Percentiles rank a stretch among this genome's conserved stretches.
phyloP scores from a whole-genome alignment of 2,797 vertebrate genomes.

The Chaetodon trifasciatus region DNA sequence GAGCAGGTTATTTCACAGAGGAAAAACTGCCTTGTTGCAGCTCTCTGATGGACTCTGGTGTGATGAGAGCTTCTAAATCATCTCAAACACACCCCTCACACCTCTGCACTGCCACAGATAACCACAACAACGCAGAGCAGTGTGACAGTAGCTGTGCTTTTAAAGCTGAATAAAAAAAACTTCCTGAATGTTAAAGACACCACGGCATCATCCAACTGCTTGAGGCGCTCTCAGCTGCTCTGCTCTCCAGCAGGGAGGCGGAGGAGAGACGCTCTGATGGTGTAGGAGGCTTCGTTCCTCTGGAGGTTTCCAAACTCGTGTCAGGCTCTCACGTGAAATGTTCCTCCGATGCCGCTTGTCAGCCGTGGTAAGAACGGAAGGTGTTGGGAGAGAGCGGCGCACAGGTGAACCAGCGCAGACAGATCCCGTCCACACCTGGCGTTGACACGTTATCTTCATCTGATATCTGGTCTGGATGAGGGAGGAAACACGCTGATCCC shows the following conservation, averaged over 20 bases:
- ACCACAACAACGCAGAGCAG: not conserved
- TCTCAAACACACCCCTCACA: too few relatives aligned
- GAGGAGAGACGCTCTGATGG: constrained; percentile 26
- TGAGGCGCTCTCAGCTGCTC: constrained; percentile 19
- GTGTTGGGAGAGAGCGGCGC: not conserved
- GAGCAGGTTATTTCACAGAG: too few relatives aligned
- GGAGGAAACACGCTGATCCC: not conserved
- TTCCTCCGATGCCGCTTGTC: constrained; percentile 26
- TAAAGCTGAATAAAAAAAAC: not conserved
- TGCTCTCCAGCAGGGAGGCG: constrained; percentile 25
- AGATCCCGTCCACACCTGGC: not conserved
- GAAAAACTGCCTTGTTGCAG: too few relatives aligned
- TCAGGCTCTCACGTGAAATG: constrained; percentile 18
- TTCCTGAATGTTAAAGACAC: not conserved
- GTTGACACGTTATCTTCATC: not conserved
- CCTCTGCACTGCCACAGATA: not conserved
- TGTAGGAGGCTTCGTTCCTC: constrained; percentile 17
- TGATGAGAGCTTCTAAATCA: too few relatives aligned
- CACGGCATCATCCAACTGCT: constrained; percentile 1
- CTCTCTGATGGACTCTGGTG: too few relatives aligned
- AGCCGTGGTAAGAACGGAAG: not conserved
- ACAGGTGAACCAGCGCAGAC: constrained; percentile 5
- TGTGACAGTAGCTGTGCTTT: not conserved
- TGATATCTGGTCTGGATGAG: not conserved
- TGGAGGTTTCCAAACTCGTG: constrained; percentile 33